A percentile compares a stretch with the other conserved stretches of the same genome.
These are phyloP conservation scores for Idris sp. DNA, from an alignment of 1,140 invertebrate species.

Conservation along the genomic window DNA sequence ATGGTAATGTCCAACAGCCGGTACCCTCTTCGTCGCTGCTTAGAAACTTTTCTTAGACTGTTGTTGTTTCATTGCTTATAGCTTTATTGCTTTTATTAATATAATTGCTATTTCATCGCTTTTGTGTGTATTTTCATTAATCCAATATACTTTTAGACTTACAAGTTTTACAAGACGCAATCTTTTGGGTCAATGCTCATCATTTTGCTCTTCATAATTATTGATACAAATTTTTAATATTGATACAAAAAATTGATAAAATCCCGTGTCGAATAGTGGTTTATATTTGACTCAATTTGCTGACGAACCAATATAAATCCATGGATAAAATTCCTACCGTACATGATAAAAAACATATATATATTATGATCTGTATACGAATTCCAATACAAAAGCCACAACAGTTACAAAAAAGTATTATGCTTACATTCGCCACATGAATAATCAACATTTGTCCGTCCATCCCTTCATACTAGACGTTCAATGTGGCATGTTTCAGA, in stretches of 20 bases:
- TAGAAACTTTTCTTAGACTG: constrained; percentile 60
- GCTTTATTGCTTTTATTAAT: constrained; percentile 70
- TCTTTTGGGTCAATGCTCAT: too few relatives aligned
- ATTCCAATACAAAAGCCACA: neutral
- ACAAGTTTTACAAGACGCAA: constrained; percentile 4
- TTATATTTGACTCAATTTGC: too few relatives aligned
- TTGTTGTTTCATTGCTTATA: constrained; percentile 67
- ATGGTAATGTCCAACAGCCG: constrained; percentile 79
- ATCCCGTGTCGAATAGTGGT: constrained; percentile 13
- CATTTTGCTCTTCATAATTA: too few relatives aligned
- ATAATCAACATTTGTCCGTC: constrained; percentile 61
- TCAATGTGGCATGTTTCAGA: constrained; percentile 81
- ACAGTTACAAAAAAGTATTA: constrained; percentile 14
- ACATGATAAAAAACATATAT: too few relatives aligned
- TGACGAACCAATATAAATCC: too few relatives aligned
- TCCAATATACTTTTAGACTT: constrained; percentile 15
- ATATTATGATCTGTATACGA: too few relatives aligned
- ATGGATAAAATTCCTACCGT: too few relatives aligned
- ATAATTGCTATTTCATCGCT: constrained; percentile 62
- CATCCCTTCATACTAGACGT: constrained; percentile 73
- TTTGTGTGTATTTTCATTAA: constrained; percentile 47
- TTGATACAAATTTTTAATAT: too few relatives aligned
- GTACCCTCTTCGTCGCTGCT: constrained; percentile 70
- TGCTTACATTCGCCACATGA: constrained; percentile 29
- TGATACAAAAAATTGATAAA: too few relatives aligned